A percentile compares a stretch with the other conserved stretches of the same genome.
Conservation (phyloP, 64 coral and sea anemone genomes). For the Catalaphyllia jardinei region DNA sequence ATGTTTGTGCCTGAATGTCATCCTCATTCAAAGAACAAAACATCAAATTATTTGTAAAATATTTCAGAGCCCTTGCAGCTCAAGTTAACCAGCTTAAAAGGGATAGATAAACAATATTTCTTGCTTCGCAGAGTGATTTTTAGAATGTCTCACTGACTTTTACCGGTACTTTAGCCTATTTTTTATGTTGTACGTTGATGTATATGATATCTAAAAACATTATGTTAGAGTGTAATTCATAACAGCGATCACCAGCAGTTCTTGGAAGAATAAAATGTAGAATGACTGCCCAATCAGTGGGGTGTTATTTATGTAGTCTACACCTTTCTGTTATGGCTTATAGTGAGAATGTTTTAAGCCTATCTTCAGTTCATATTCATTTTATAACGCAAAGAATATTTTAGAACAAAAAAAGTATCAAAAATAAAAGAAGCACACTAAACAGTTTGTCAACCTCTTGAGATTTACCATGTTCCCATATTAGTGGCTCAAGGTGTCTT, state of each 20-base stretch:
- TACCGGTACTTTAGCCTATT: not conserved
- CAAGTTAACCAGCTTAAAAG: not conserved
- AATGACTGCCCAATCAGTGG: not conserved
- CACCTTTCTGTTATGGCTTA: not conserved
- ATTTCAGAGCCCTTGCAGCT: not conserved
- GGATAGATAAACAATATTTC: not conserved
- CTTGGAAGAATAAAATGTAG: not conserved
- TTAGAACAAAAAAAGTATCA: no score
- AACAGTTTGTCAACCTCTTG: no score
- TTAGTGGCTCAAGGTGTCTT: no score
- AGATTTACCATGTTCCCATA: no score
- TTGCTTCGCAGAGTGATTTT: not conserved
- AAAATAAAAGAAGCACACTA: no score
- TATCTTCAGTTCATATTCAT: no score
- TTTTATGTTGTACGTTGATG: not conserved
- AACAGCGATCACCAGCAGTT: not conserved
- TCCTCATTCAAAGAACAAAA: not conserved
- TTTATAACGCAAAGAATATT: no score
- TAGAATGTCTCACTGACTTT: not conserved
- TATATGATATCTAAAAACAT: not conserved
- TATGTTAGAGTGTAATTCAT: not conserved
- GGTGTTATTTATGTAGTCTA: not conserved
- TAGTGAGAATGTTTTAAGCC: no score
- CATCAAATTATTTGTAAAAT: slow-evolving; percentile 19
- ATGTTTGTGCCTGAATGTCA: slow-evolving; percentile 2